These are phyloP conservation scores for Prorops nasuta DNA, from an alignment of 1,140 invertebrate species.

Conservation along the genomic window DNA sequence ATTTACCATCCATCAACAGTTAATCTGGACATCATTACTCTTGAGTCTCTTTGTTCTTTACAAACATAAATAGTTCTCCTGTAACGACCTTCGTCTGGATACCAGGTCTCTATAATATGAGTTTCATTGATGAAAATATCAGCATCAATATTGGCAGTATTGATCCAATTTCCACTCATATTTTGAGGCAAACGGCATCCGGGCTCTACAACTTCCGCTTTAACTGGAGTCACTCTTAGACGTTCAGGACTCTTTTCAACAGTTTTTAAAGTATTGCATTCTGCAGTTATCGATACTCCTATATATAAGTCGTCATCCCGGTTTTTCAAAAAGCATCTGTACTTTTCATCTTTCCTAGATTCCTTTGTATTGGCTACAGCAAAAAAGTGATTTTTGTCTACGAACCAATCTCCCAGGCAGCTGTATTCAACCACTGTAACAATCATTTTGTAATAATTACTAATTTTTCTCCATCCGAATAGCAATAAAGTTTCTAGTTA, in stretches of 20 bases:
- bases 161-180: constrained; percentile 93
- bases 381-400: constrained; percentile 93
- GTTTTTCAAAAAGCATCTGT: constrained; percentile 90
- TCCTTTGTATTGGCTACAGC: constrained; percentile 93
- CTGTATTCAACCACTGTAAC: constrained; percentile 81
- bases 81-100: constrained; percentile 86
- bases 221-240: constrained; percentile 82
- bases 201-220: constrained; percentile 83
- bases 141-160: constrained; percentile 93
- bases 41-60: constrained; percentile 79
- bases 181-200: constrained; percentile 91
- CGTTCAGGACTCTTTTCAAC: constrained; percentile 91
- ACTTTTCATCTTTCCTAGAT: constrained; percentile 90
- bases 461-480: neutral
- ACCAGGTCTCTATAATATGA: constrained; percentile 92
- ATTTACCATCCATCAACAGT: constrained; percentile 92
- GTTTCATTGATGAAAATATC: constrained; percentile 94
- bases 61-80: constrained; percentile 93
- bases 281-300: constrained; percentile 87
- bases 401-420: constrained; percentile 93
- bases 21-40: constrained; percentile 92
- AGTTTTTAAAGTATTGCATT: constrained; percentile 89
- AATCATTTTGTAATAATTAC: constrained; percentile 5
- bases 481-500: neutral
- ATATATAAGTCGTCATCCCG: constrained; percentile 89